A percentile compares a stretch with the other conserved stretches of the same genome.
Evolutionary conservation across 2,888 invertebrate genomes (phyloP).

Genomic region (Panzeria rudis): DNA sequence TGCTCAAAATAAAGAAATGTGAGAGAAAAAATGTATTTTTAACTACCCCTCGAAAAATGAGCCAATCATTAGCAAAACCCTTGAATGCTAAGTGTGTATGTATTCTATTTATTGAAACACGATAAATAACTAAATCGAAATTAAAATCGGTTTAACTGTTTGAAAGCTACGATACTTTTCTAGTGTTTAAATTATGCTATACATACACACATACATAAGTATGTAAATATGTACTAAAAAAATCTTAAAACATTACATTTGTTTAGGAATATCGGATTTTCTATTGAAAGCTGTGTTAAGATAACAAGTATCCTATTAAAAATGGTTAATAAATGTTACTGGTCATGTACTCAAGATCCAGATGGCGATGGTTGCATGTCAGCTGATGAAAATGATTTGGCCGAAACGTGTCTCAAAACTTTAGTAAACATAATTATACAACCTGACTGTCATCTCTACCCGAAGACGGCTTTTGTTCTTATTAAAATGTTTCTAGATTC

Average conservation of each 20-base stretch:
- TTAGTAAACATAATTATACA: slow-evolving; percentile 85
- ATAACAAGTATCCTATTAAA: slow-evolving; percentile 83
- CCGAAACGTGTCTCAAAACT: slow-evolving; percentile 87
- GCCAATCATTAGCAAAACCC: no score
- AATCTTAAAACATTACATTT: background rate
- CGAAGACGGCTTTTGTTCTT: slow-evolving; percentile 85
- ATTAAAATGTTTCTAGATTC: slow-evolving; percentile 86
- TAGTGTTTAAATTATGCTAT: background rate
- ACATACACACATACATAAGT: background rate
- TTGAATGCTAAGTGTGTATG: no score
- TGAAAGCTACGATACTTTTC: no score
- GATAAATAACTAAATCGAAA: no score
- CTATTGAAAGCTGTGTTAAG: slow-evolving; percentile 81
- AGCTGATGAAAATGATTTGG: slow-evolving; percentile 85
- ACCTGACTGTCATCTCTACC: slow-evolving; percentile 87
- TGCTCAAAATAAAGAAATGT: no score
- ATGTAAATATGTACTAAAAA: background rate
- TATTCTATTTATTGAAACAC: no score
- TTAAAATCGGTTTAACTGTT: no score
- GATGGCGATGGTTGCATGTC: slow-evolving; percentile 85
- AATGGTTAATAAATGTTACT: slow-evolving; percentile 83
- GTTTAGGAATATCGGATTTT: slow-evolving; percentile 80
- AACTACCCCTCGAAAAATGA: no score
- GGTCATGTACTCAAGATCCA: slow-evolving; percentile 82
- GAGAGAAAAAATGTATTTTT: no score